Percentiles rank a stretch among this genome's conserved stretches.
Conservation (phyloP, 2,113 vertebrate genomes). For the Rhinogobius similis region DNA sequence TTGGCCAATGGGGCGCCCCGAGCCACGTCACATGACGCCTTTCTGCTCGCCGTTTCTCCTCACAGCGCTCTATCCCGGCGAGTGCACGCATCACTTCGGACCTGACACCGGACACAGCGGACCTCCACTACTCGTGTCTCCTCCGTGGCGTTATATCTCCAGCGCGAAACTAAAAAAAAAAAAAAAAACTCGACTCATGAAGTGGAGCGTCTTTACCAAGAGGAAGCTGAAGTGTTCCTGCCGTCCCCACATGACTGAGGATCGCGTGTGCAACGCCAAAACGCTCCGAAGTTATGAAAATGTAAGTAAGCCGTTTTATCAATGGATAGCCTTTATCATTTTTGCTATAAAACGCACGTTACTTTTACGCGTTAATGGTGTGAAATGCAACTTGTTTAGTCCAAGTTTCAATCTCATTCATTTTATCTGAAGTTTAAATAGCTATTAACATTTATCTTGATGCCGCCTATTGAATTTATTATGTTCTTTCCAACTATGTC, state of each 20-base stretch:
- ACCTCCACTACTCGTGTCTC: slow-evolving; percentile 62
- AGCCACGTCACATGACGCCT: slow-evolving; percentile 84
- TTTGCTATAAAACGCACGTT: background rate
- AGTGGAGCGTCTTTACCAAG: slow-evolving; percentile 13
- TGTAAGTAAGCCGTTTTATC: slow-evolving; percentile 60
- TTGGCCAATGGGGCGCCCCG: slow-evolving; percentile 82
- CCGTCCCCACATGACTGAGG: slow-evolving; percentile 36
- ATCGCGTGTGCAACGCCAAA: slow-evolving; percentile 51
- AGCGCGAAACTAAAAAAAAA: slow-evolving; percentile 30
- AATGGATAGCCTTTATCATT: background rate
- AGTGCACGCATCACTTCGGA: slow-evolving; percentile 81
- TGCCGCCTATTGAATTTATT: background rate
- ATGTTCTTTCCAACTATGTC: slow-evolving; percentile 18
- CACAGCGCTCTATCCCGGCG: slow-evolving; percentile 79
- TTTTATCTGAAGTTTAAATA: background rate
- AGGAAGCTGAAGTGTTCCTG: slow-evolving; percentile 61
- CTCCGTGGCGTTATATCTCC: slow-evolving; percentile 28
- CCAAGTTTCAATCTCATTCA: slow-evolving; percentile 13
- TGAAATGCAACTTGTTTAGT: background rate
- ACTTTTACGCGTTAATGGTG: background rate
- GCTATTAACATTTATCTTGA: background rate
- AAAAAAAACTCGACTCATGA: slow-evolving; percentile 7
- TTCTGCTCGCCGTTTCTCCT: slow-evolving; percentile 79
- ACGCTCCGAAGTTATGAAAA: slow-evolving; percentile 71
- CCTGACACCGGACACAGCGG: slow-evolving; percentile 78